Base-by-base conservation (phyloP, 2,797 vertebrate species). In the Synanceia verrucosa region DNA sequence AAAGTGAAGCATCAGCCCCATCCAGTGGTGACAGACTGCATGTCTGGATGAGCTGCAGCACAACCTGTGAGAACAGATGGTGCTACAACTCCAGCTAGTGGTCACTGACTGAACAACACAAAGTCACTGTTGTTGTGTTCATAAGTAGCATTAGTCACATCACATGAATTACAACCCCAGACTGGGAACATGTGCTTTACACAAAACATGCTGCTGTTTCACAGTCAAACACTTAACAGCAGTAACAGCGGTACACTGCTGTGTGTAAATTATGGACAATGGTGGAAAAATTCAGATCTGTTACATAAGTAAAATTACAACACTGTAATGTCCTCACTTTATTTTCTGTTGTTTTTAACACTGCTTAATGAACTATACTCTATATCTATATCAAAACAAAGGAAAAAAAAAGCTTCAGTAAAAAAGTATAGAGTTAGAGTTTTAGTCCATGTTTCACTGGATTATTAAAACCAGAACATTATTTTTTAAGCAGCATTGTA, bases 21-120 rank as follows among this genome's bases (percentile, higher is more conserved):
- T 57, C 84, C 57, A 62, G 86, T 85, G 91, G 78, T 24, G 34
- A 51, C 18, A 50, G 4, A 24, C 24, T 52, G 68, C 1, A 70
- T 33, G n/a, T 37, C 6, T 50, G 44, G 43, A 24, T 39, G 37
- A 58, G 21, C 2, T 66, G 36, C 36, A 24, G 16, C 9, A 43
- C 9, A 48, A 23, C 13, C 12, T 21, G 29, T 28, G 36, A 29
- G 28, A 33, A 28, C 19, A 66, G 75, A 18, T 79, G 48, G 50
- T 14, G 63, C 44, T 78, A 62, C 57, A 48, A 7, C 86, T 29
- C 87, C 83, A 74, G 39, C 90, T 88, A 61, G 77, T 85, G 90
- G 84, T 23, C 66, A 73, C 14, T 24, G n/a, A 73, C 10, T 18
- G n/a, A 10, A 8, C 7, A 6, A 21, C 48, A 81, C 0, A 44